A percentile compares a stretch with the other conserved stretches of the same genome.
These are phyloP conservation scores for Stegodyphus mimosarum DNA, from an alignment of 1,140 invertebrate species.

Conservation along the genomic window DNA sequence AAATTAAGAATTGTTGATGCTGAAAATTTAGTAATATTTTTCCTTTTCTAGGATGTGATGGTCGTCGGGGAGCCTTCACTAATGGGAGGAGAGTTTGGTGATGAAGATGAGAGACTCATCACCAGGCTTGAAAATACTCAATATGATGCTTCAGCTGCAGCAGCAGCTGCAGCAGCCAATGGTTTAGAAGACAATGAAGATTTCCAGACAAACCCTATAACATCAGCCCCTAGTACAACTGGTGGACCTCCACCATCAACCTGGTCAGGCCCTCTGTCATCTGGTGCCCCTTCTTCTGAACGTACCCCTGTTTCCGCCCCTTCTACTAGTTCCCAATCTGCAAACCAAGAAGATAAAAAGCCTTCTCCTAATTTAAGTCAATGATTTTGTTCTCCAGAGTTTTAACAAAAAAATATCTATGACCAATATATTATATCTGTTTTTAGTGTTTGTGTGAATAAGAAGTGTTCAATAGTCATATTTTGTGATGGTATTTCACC, in stretches of 20 bases:
- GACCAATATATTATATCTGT: slow-evolving; percentile 37
- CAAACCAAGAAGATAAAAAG: slow-evolving; percentile 61
- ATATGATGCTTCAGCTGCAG: slow-evolving; percentile 79
- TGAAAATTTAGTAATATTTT: neutral
- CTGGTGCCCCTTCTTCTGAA: slow-evolving; percentile 52
- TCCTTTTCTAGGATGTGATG: slow-evolving; percentile 92
- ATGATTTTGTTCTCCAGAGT: slow-evolving; percentile 30
- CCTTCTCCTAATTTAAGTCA: slow-evolving; percentile 60
- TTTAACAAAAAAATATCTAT: slow-evolving; percentile 18
- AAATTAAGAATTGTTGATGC: no score
- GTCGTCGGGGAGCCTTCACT: slow-evolving; percentile 98
- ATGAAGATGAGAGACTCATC: slow-evolving; percentile 97
- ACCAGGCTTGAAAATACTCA: slow-evolving; percentile 98
- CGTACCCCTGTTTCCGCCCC: slow-evolving; percentile 43
- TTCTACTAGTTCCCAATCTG: slow-evolving; percentile 51
- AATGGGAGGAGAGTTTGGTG: slow-evolving; percentile 99
- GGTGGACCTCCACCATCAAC: slow-evolving; percentile 53
- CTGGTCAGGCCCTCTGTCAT: slow-evolving; percentile 56
- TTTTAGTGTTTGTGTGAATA: slow-evolving; percentile 11
- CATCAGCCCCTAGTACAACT: slow-evolving; percentile 49
- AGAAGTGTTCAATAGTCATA: slow-evolving; percentile 47
- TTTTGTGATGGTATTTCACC: slow-evolving; percentile 43
- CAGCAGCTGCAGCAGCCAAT: slow-evolving; percentile 60
- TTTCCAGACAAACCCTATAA: slow-evolving; percentile 60
- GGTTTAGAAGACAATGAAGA: slow-evolving; percentile 64